Evolutionary conservation across 1,140 invertebrate species (phyloP).

Genomic region (Geopemphigus sp.): DNA sequence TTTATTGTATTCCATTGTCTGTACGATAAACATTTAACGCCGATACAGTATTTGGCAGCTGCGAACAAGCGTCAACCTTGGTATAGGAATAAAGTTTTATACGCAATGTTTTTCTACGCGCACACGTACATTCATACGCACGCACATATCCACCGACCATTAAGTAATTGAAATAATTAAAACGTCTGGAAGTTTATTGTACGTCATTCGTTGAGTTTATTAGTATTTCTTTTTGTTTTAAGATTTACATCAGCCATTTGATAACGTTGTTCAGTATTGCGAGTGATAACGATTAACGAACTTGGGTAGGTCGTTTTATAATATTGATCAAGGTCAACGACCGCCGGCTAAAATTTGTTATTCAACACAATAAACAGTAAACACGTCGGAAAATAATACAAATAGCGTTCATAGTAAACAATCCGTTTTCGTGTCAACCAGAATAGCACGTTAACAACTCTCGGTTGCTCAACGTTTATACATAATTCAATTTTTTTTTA

Average conservation of each 20-base stretch:
- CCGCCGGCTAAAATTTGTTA: too few species aligned
- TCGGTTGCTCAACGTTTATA: too few species aligned
- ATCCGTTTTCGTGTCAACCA: too few species aligned
- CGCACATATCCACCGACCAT: not conserved
- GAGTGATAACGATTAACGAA: constrained; percentile 24
- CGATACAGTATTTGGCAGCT: constrained; percentile 31
- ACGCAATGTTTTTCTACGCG: not conserved
- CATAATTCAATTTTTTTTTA: too few species aligned
- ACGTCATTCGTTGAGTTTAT: not conserved
- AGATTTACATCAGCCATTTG: too few species aligned
- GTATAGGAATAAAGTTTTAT: constrained; percentile 24
- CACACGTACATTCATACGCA: not conserved
- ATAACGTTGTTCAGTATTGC: not conserved
- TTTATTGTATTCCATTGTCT: constrained; percentile 13
- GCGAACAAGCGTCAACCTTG: not conserved
- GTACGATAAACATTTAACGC: not conserved
- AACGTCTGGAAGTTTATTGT: not conserved
- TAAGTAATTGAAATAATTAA: not conserved
- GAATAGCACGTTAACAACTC: too few species aligned
- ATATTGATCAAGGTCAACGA: too few species aligned
- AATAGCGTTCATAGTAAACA: too few species aligned
- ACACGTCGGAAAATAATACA: too few species aligned
- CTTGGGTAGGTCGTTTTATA: not conserved
- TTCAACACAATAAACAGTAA: too few species aligned
- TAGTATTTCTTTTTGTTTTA: too few species aligned